Evolutionary conservation across 2,797 vertebrate species (phyloP), one percentile per base, ranked within the genome.

Genomic region (Myotis findleyi): DNA sequence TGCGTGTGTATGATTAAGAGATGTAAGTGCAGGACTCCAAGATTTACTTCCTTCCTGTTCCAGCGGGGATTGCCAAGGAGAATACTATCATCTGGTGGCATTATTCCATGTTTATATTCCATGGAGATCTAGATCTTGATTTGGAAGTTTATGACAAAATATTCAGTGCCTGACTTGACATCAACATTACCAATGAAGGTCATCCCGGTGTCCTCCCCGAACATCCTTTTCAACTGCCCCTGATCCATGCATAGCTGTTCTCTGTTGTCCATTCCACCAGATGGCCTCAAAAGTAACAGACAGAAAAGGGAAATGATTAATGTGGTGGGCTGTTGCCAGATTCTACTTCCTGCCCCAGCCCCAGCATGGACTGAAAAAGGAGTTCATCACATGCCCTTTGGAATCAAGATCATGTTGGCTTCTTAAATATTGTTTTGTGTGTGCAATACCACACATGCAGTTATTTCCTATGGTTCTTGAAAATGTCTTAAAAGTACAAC

Each of bases 41-140:
- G 84, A 81, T 96, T 96, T 77, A 80, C 76, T 93, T 96, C 94
- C 96, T 98, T 98, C 95, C 96, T 97, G 91, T 75, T 96, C 41
- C 53, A 23, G 83, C 69, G 87, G 95, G 94, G 83, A 89, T 8
- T 49, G 72, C 93, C 76, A 83, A 91, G 73, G 97, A 97, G 95
- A 97, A 13, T 80, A 33, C 59, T 68, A 11, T 16, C 49, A 47
- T 27, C 49, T 62, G 9, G 6, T 47, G 47, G 25, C 30, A 12
- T 47, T 62, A 18, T 53, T 30, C 47, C 25, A 4, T n/a, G n/a
- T 30, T 80, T 33, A 55, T 79, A 21, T 55, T 77, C 75, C 75
- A 25, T 25, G n/a, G 51, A 77, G 51, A 77, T 36, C 75, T 36
- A 84, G 55, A 27, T 66, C 49, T 69, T 53, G 21, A 55, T 64